Evolutionary conservation across 2,797 vertebrate species (phyloP).

Genomic region (Microctenopoma lineatum): DNA sequence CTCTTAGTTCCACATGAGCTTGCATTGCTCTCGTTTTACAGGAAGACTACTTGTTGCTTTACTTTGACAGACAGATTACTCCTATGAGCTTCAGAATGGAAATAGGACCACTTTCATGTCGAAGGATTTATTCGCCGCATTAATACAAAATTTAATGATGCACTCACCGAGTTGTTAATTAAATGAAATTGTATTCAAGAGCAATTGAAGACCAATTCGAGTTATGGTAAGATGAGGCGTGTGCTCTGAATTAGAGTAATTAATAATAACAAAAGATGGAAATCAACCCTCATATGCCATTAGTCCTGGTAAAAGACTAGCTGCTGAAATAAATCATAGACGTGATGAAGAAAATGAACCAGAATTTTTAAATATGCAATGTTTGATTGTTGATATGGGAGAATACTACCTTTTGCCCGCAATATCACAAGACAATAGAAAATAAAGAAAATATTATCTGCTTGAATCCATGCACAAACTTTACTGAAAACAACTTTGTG

Average conservation of each 20-base stretch:
- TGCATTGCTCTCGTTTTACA: slow-evolving; percentile 14
- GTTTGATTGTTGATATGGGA: slow-evolving; percentile 15
- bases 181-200: slow-evolving; percentile 69
- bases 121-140: slow-evolving; percentile 55
- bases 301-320: slow-evolving; percentile 20
- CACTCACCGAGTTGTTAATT: slow-evolving; percentile 58
- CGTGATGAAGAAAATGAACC: slow-evolving; percentile 7
- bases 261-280: slow-evolving; percentile 59
- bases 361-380: slow-evolving; percentile 15
- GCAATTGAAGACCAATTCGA: slow-evolving; percentile 64
- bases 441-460: slow-evolving; percentile 39
- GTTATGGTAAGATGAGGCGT: slow-evolving; percentile 63
- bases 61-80: slow-evolving; percentile 29
- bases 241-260: slow-evolving; percentile 66
- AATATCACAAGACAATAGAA: slow-evolving; percentile 34
- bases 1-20: background rate
- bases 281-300: slow-evolving; percentile 36
- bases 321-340: slow-evolving; percentile 37
- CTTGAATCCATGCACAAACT: slow-evolving; percentile 24
- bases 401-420: slow-evolving; percentile 7
- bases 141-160: slow-evolving; percentile 63
- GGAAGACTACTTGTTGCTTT: slow-evolving; percentile 28
- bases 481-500: slow-evolving; percentile 9
- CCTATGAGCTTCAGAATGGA: slow-evolving; percentile 20
- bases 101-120: slow-evolving; percentile 49